Evolutionary conservation across 23 tunicate species (phyloP).

Genomic region (Diplosoma virens): DNA sequence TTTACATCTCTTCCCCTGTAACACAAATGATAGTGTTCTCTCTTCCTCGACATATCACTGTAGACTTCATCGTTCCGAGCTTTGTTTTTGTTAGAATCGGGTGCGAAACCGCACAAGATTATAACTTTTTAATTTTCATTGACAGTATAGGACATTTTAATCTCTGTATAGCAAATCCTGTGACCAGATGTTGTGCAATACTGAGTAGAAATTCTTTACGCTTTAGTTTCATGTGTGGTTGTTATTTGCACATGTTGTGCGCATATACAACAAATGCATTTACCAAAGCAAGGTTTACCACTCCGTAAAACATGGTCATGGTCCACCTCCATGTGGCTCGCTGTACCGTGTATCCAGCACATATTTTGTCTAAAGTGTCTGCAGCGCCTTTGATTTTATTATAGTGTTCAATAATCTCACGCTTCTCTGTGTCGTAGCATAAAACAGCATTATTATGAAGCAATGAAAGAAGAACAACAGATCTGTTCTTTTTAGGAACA

Average conservation of each 20-base stretch:
- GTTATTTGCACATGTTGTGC: too few species aligned
- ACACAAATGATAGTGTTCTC: neutral
- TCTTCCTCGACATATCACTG: constrained; percentile 16
- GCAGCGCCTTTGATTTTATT: constrained; percentile 2
- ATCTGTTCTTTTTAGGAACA: constrained; percentile 12
- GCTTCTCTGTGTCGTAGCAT: constrained; percentile 13
- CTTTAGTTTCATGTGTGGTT: too few species aligned
- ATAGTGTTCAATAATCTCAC: constrained; percentile 4
- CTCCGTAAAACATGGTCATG: neutral
- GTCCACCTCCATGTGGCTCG: constrained; percentile 1
- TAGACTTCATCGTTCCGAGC: neutral
- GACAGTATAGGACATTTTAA: too few species aligned
- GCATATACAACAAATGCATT: neutral
- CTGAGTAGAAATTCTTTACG: too few species aligned
- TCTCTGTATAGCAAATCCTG: too few species aligned
- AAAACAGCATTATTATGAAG: constrained; percentile 3
- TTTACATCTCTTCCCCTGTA: constrained; percentile 3
- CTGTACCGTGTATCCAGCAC: constrained; percentile 8
- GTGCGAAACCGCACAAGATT: too few species aligned
- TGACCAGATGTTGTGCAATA: too few species aligned
- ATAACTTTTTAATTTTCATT: too few species aligned
- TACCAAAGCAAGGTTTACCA: constrained; percentile 5
- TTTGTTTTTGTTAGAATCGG: too few species aligned
- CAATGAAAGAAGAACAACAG: constrained; percentile 5
- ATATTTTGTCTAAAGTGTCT: constrained; percentile 2